Base-by-base conservation (phyloP, 53 echinoderm and acorn worm species). In the Echinarachnius parma region DNA sequence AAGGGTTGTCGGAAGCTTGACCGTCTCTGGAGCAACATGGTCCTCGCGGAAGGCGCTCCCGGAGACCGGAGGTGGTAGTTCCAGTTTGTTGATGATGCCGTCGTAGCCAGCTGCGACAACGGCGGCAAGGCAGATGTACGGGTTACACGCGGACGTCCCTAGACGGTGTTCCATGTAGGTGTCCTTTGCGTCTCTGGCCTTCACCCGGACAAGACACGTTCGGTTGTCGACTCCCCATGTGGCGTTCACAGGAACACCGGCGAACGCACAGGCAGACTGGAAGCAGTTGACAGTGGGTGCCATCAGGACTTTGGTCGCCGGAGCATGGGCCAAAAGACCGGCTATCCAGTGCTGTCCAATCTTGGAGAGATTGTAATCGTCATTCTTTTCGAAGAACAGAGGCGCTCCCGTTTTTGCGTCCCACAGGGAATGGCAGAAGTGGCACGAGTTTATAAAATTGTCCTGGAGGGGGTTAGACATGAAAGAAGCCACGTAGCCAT, bases 271-370 rank as follows among this genome's bases (percentile, higher is more conserved):
- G 8, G 27, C 9, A 8, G 26, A 13, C 5, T 29, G 4, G 60
- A 31, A 4, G 20, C 60, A 59, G 28, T 59, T 59, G 5, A 31
- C 13, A 18, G 28, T 29, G 10, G 60, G 29, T 4, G 9, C 7
- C 28, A 31, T 29, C 9, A 59, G 28, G 32, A 59, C 7, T 5
- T 24, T 59, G 9, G 27, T 27, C 11, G 60, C 60, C 3, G 60
- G 60, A 13, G 60, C 60, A 28, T 59, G 60, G 29, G 9, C 60
- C 60, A 59, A n/a, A n/a, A n/a, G n/a, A n/a, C n/a, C n/a, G n/a
- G n/a, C n/a, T n/a, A n/a, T n/a, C n/a, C n/a, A n/a, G 10, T 31
- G 32, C 13, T 10, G 32, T 13, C 26, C 60, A 4, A 31, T 21
- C 3, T 24, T 4, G 5, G 60, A 59, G 10, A 59, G 5, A 9